These are phyloP conservation scores for Ascidia mentula DNA, from an alignment of 23 tunicate species.

Conservation along the genomic window DNA sequence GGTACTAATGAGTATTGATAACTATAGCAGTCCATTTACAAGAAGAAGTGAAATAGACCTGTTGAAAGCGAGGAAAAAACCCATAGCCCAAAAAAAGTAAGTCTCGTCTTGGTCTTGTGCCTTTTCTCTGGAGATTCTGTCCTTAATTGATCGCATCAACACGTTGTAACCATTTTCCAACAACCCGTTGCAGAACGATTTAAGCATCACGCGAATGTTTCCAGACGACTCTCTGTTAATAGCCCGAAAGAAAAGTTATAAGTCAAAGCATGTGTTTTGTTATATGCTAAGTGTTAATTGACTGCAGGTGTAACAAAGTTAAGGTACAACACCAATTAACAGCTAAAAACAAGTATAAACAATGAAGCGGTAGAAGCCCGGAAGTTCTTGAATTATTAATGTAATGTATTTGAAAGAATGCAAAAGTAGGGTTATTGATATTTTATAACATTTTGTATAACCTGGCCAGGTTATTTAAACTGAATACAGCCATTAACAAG, in stretches of 20 bases:
- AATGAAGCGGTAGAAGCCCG: too few relatives aligned
- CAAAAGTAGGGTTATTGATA: too few relatives aligned
- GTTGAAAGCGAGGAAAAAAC: constrained; percentile 86
- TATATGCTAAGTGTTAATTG: not conserved
- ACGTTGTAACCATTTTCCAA: constrained; percentile 79
- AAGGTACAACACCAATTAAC: too few relatives aligned
- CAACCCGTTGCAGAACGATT: constrained; percentile 63
- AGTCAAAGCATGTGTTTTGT: not conserved
- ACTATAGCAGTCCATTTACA: too few relatives aligned
- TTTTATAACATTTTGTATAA: too few relatives aligned
- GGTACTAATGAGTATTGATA: too few relatives aligned
- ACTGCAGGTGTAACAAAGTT: not conserved
- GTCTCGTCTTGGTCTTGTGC: constrained; percentile 93
- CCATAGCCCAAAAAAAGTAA: constrained; percentile 85
- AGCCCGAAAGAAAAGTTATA: not conserved
- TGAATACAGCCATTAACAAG: too few relatives aligned
- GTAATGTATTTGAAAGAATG: too few relatives aligned
- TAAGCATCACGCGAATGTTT: constrained; percentile 47
- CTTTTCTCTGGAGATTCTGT: constrained; percentile 65
- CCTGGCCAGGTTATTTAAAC: too few relatives aligned
- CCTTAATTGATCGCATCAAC: constrained; percentile 54
- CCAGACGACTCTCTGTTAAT: constrained; percentile 68
- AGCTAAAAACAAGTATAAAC: too few relatives aligned
- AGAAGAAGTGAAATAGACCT: too few relatives aligned
- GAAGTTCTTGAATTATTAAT: too few relatives aligned